Evolutionary conservation across 1,140 invertebrate species (phyloP).

Genomic region (Coptotermes formosanus): DNA sequence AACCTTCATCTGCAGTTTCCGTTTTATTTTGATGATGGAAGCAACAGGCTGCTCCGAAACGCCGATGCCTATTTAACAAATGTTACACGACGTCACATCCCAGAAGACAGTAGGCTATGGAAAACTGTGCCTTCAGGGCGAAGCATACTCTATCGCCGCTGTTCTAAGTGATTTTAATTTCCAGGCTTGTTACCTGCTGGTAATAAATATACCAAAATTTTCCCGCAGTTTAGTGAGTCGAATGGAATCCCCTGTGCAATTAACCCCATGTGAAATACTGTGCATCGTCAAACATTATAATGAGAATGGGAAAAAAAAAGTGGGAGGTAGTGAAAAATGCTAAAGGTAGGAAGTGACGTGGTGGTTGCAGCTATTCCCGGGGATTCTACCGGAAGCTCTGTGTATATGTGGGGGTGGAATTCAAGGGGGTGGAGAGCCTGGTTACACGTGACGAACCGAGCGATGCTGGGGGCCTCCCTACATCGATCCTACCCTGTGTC

Average conservation of each 20-base stretch:
- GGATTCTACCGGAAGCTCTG: constrained; percentile 16
- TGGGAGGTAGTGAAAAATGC: background rate
- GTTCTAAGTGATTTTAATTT: background rate
- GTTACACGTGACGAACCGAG: constrained; percentile 8
- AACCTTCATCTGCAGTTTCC: too few relatives aligned
- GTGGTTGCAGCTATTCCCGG: background rate
- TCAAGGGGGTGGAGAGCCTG: background rate
- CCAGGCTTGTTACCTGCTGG: background rate
- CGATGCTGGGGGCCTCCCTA: background rate
- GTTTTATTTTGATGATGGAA: too few relatives aligned
- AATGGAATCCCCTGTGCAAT: background rate
- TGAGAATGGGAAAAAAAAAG: background rate
- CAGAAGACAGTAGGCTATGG: too few relatives aligned
- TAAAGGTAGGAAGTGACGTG: background rate
- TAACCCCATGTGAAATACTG: background rate
- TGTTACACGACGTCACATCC: too few relatives aligned
- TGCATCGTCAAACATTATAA: constrained; percentile 15
- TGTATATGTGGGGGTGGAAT: background rate
- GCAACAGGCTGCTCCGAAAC: too few relatives aligned
- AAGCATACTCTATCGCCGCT: background rate
- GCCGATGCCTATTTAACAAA: too few relatives aligned
- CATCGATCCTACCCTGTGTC: background rate
- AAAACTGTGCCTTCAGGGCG: too few relatives aligned
- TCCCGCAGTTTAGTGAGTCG: too few relatives aligned
- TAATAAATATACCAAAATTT: background rate